These are phyloP conservation scores for Wiebesia pumilae DNA, from an alignment of 1,140 invertebrate species.

Conservation along the genomic window DNA sequence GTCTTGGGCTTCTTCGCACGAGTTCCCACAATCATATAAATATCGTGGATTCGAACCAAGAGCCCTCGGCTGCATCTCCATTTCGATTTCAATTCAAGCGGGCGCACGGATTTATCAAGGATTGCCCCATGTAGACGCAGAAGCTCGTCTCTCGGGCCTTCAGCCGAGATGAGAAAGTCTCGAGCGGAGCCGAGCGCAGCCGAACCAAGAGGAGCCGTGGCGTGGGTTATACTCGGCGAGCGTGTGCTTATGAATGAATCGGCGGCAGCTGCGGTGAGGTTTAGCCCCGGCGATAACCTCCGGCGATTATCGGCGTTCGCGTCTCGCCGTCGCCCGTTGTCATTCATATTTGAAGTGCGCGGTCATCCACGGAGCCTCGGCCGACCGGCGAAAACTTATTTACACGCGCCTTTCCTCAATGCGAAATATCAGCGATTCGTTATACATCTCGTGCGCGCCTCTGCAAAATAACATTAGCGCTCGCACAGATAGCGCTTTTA, in stretches of 20 bases:
- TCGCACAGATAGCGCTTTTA: background rate
- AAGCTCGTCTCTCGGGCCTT: too few species aligned
- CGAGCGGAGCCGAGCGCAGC: background rate
- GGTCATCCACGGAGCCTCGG: background rate
- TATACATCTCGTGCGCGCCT: too few species aligned
- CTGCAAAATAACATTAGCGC: background rate
- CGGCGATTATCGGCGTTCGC: slow-evolving; percentile 40
- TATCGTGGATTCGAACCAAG: too few species aligned
- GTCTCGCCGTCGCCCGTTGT: slow-evolving; percentile 12
- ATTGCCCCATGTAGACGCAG: background rate
- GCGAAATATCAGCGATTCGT: too few species aligned
- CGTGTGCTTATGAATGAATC: slow-evolving; percentile 48
- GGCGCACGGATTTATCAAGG: background rate
- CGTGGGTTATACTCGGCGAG: background rate
- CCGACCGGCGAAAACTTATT: background rate
- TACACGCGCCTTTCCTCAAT: background rate
- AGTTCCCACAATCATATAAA: too few species aligned
- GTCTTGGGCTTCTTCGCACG: too few species aligned
- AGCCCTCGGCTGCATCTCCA: too few species aligned
- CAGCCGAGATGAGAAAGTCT: background rate
- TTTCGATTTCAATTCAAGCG: too few species aligned
- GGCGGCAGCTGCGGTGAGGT: background rate
- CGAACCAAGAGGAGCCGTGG: background rate
- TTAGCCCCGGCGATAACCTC: slow-evolving; percentile 50
- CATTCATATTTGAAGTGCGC: slow-evolving; percentile 42